Percentiles rank a stretch among this genome's conserved stretches.
These are phyloP conservation scores for Tiliacea aurago DNA, from an alignment of 2,888 invertebrate species.

Conservation along the genomic window DNA sequence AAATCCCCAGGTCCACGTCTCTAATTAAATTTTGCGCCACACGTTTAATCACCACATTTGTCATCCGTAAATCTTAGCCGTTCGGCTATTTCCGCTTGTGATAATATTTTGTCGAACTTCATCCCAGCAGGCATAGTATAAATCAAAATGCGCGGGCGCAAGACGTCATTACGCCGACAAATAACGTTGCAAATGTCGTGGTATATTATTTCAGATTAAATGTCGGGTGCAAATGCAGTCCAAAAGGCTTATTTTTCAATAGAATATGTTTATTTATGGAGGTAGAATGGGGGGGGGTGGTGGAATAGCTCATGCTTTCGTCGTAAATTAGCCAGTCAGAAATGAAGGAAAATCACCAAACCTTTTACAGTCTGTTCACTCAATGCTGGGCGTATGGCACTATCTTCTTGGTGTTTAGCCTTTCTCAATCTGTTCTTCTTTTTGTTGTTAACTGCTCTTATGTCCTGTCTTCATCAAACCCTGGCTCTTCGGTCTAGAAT, in stretches of 20 bases:
- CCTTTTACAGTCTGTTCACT: too few species aligned
- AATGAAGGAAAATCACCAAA: too few species aligned
- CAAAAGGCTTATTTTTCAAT: background rate
- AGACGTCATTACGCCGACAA: conserved; percentile 41
- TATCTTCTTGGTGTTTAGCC: background rate
- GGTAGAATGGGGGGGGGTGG: too few species aligned
- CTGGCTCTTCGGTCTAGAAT: too few species aligned
- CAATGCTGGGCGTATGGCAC: background rate
- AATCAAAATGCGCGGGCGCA: conserved; percentile 32
- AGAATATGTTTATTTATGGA: too few species aligned
- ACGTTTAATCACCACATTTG: background rate
- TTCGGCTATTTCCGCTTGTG: conserved; percentile 40
- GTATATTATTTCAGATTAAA: conserved; percentile 10
- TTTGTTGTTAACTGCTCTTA: too few species aligned
- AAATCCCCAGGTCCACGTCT: background rate
- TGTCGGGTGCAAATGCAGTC: background rate
- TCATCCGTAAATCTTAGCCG: background rate
- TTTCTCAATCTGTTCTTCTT: too few species aligned
- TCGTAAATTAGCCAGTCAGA: background rate
- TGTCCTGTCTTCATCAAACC: too few species aligned
- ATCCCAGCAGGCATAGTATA: conserved; percentile 35
- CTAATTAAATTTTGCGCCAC: background rate
- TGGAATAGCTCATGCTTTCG: background rate
- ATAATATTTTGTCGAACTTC: conserved; percentile 48
- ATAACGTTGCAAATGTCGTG: conserved; percentile 46